phyloP scores from a whole-genome alignment of 2,113 vertebrate genomes.

The Saguinus imperator region DNA sequence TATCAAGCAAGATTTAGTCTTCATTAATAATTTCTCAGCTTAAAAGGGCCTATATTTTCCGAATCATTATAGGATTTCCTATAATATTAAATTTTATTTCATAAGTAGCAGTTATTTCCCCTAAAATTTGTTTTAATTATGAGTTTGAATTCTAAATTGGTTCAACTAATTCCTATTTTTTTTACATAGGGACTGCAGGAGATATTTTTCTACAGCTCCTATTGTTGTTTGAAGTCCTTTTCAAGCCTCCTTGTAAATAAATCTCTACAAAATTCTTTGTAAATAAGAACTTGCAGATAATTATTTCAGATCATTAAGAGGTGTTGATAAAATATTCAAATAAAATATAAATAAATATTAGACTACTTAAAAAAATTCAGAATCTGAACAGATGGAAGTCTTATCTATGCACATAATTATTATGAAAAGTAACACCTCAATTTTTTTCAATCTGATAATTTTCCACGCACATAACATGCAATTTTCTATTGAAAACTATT shows the following conservation, averaged over 20 bases:
- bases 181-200: background rate
- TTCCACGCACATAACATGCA: background rate
- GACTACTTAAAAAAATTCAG: background rate
- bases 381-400: background rate
- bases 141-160: background rate
- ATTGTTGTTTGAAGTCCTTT: background rate
- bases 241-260: background rate
- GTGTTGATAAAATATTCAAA: background rate
- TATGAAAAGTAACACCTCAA: background rate
- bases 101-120: background rate
- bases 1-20: background rate
- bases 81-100: background rate
- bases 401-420: background rate
- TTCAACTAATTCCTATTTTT: background rate
- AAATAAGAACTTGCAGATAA: background rate
- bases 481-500: slow-evolving; percentile 5
- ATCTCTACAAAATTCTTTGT: background rate
- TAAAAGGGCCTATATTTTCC: background rate
- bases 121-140: background rate
- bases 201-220: background rate
- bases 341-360: slow-evolving; percentile 33
- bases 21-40: background rate
- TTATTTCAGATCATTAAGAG: background rate
- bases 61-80: background rate
- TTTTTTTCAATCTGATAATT: background rate